Percentiles rank a stretch among this genome's conserved stretches.
Conservation (phyloP, 2,113 vertebrate species). For the Xiphorhynchus elegans region DNA sequence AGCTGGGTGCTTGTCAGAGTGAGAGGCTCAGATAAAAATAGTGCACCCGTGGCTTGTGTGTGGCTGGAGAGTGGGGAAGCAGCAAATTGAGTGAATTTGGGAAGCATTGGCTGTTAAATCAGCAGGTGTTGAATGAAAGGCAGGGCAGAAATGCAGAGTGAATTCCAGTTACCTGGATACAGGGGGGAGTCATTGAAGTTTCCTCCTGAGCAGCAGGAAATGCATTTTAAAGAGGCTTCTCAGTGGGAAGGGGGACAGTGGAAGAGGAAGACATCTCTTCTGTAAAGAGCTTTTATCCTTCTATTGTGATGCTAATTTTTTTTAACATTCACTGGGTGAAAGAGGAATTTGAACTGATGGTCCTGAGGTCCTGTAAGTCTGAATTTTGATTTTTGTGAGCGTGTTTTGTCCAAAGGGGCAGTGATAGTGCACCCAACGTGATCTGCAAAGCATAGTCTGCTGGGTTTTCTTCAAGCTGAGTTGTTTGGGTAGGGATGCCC, state of each 20-base stretch:
- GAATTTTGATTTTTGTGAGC: not conserved
- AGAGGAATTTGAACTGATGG: not conserved
- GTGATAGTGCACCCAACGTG: not conserved
- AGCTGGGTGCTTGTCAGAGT: not conserved
- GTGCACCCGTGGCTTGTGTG: accelerated
- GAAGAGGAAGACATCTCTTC: not conserved
- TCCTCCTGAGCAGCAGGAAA: not conserved
- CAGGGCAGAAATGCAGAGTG: not conserved
- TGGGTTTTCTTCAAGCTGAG: not conserved
- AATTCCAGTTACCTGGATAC: not conserved
- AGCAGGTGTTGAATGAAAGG: not conserved
- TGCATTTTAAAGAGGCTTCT: not conserved
- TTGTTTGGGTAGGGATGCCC: not conserved
- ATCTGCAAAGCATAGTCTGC: not conserved
- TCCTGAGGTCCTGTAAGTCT: accelerated
- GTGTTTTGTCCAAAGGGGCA: not conserved
- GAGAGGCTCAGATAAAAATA: not conserved
- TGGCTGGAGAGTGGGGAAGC: not conserved
- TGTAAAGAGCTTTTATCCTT: not conserved
- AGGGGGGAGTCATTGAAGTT: not conserved
- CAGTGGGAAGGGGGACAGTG: not conserved
- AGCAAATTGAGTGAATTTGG: not conserved
- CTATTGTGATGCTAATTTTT: not conserved
- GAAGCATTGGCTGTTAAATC: not conserved
- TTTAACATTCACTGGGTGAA: not conserved